phyloP scores from a whole-genome alignment of 1,140 invertebrate genomes.

The Galleria mellonella region DNA sequence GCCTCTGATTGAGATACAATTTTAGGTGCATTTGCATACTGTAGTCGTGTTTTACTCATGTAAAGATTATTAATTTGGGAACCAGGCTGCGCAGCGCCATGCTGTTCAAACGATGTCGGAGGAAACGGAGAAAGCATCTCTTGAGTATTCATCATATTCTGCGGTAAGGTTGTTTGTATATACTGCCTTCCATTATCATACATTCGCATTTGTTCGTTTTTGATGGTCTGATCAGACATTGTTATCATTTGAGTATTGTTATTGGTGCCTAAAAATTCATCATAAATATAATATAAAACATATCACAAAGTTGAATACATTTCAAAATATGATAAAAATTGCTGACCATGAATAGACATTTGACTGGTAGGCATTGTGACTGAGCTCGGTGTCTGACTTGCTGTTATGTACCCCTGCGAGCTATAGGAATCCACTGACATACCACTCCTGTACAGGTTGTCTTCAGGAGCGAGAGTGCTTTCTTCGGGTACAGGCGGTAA shows the following conservation, averaged over 20 bases:
- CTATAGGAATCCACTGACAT: constrained; percentile 59
- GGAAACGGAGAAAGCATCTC: constrained; percentile 36
- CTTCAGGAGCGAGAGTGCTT: constrained; percentile 46
- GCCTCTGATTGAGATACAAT: constrained; percentile 36
- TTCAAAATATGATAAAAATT: neutral
- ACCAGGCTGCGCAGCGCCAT: constrained; percentile 20
- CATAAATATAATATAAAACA: too few relatives aligned
- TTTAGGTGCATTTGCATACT: constrained; percentile 43
- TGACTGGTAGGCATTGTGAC: constrained; percentile 61
- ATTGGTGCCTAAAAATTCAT: constrained; percentile 45
- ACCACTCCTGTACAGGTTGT: constrained; percentile 46
- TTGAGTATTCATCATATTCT: constrained; percentile 35
- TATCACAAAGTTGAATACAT: too few relatives aligned
- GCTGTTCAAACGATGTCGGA: constrained; percentile 32
- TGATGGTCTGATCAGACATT: constrained; percentile 40
- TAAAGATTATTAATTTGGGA: constrained; percentile 20
- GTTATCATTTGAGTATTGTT: constrained; percentile 60
- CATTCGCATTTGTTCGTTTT: constrained; percentile 51
- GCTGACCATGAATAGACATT: constrained; percentile 58
- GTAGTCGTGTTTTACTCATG: constrained; percentile 29
- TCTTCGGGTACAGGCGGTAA: constrained; percentile 76
- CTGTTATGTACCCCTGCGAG: constrained; percentile 38
- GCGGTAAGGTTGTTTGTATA: constrained; percentile 33
- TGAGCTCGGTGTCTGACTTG: constrained; percentile 33
- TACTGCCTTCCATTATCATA: constrained; percentile 46